A percentile compares a stretch with the other conserved stretches of the same genome.
Evolutionary conservation across 1,140 invertebrate species (phyloP).

Genomic region (Mizuhopecten yessoensis): DNA sequence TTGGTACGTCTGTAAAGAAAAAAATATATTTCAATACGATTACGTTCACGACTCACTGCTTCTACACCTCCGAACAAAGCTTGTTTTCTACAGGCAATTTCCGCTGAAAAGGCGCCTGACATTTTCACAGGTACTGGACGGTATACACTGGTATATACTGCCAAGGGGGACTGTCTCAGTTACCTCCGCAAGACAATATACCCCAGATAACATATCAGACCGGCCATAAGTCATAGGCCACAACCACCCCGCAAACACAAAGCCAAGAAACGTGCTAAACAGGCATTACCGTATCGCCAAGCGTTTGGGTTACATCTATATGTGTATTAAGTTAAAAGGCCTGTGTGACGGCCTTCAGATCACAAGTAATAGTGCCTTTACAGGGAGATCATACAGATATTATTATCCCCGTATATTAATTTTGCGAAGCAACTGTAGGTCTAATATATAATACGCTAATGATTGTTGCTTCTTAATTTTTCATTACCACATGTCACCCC

Average conservation of each 20-base stretch:
- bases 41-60: conserved; percentile 55
- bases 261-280: background rate
- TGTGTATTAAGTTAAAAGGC: conserved; percentile 34
- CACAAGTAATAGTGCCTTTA: conserved; percentile 32
- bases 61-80: conserved; percentile 60
- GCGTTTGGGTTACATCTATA: background rate
- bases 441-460: background rate
- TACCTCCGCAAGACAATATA: conserved; percentile 21
- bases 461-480: background rate
- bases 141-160: conserved; percentile 51
- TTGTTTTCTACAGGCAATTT: conserved; percentile 56
- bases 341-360: background rate
- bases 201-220: conserved; percentile 29
- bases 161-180: conserved; percentile 51
- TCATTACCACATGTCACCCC: background rate
- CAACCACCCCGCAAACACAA: conserved; percentile 12
- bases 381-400: background rate
- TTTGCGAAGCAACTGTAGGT: background rate
- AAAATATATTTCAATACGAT: conserved; percentile 59
- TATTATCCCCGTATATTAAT: conserved; percentile 20
- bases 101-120: conserved; percentile 47
- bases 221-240: conserved; percentile 36
- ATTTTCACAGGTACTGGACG: conserved; percentile 41
- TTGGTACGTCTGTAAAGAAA: conserved; percentile 88
- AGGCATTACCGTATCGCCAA: conserved; percentile 20